Base-by-base conservation (phyloP, 2,888 invertebrate species). In the Hyppa rectilinea region DNA sequence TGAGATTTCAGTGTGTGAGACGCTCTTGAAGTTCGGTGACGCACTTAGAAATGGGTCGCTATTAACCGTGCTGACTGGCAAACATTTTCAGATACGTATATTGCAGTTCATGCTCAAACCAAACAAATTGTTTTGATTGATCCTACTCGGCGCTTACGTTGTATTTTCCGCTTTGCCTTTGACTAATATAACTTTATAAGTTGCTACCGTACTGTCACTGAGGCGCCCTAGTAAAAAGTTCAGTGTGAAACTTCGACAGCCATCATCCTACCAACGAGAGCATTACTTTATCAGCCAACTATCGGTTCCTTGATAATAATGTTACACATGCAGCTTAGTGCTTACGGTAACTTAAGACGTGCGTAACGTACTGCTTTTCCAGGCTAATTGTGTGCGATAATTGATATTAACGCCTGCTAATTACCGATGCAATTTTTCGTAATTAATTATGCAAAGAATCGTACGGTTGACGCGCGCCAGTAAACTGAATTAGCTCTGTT, bases 371-470 rank as follows among this genome's bases (percentile, higher is more conserved):
- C 43, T 50, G 53, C 20, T 40, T 20, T 7, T 36, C 47, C 47
- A 34, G 2, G 50, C 29, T 80, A 62, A 80, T 64, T 29, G 45
- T 60, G 38, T 23, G 61, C 56, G 38, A 61, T 78, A 71, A 83
- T 84, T 75, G 63, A 73, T 70, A 71, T 65, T 64, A 74, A 74
- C 62, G 61, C 55, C 58, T 12, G 20, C 43, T 75, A 75, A 78
- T 70, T 61, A 65, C 34, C 49, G 62, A 36, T 63, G 56, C 62
- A 69, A 52, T 69, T 75, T 71, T 80, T 69, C 47, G 43, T 68
- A 53, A 73, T 72, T 74, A 66, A 59, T 71, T 82, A 60, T 59
- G 59, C 56, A 69, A 74, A 68, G 12, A 63, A 36, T 31, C 49
- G 63, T 67, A 49, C 65, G 65, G 50, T 31, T 59, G 55, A 47